Evolutionary conservation across 1,140 invertebrate species (phyloP).

Genomic region (Drosophila triauraria): DNA sequence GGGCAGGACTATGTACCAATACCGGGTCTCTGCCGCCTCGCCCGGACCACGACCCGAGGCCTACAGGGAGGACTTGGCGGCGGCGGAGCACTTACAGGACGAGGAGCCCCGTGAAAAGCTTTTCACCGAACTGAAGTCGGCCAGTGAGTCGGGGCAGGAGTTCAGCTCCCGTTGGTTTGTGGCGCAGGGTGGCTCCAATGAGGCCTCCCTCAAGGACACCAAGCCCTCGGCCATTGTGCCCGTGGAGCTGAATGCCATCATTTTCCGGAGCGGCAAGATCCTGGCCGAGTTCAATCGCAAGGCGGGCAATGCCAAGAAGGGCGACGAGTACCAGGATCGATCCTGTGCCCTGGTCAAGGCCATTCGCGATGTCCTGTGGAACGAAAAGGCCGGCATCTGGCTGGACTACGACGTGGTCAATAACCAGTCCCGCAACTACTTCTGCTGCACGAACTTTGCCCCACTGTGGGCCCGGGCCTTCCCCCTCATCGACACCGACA

Average conservation of each 20-base stretch:
- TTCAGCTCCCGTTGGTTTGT: slow-evolving; percentile 96
- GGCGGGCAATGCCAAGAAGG: slow-evolving; percentile 88
- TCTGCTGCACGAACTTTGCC: slow-evolving; percentile 93
- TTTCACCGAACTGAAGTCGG: slow-evolving; percentile 93
- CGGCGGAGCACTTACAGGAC: slow-evolving; percentile 86
- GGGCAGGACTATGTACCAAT: slow-evolving; percentile 89
- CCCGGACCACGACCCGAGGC: slow-evolving; percentile 95
- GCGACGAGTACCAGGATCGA: slow-evolving; percentile 87
- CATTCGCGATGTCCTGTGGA: slow-evolving; percentile 90
- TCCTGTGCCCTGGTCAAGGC: slow-evolving; percentile 88
- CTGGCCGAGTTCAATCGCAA: slow-evolving; percentile 89
- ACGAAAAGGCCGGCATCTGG: slow-evolving; percentile 93
- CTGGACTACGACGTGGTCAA: slow-evolving; percentile 93
- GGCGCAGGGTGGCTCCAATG: slow-evolving; percentile 88
- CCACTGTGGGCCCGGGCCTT: slow-evolving; percentile 94
- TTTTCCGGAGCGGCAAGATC: slow-evolving; percentile 93
- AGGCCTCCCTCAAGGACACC: slow-evolving; percentile 90
- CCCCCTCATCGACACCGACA: slow-evolving; percentile 87
- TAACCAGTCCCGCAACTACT: slow-evolving; percentile 91
- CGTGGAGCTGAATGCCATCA: slow-evolving; percentile 94
- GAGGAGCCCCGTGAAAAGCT: slow-evolving; percentile 89
- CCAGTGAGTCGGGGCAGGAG: slow-evolving; percentile 97
- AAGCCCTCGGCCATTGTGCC: slow-evolving; percentile 93
- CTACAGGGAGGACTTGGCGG: slow-evolving; percentile 90
- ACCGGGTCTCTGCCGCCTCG: slow-evolving; percentile 89